Evolutionary conservation across 2,797 vertebrate genomes (phyloP).

Genomic region (Nasua narica): DNA sequence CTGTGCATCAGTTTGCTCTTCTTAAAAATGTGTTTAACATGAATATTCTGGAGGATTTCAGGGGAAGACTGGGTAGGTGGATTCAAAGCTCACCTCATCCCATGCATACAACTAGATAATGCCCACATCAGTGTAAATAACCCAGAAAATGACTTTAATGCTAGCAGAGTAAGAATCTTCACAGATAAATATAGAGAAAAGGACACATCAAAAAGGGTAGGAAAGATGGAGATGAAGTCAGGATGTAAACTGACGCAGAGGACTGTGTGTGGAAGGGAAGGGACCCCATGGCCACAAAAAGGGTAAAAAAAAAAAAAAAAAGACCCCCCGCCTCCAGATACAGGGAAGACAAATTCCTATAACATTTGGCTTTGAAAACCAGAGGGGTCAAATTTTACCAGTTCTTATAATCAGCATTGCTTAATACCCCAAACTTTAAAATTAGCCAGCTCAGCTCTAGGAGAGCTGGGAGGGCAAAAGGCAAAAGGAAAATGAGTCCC

Average conservation of each 20-base stretch:
- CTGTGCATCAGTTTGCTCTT: neutral
- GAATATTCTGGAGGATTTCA: neutral
- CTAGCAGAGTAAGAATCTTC: neutral
- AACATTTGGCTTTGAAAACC: neutral
- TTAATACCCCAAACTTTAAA: neutral
- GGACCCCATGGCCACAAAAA: neutral
- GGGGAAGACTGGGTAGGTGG: neutral
- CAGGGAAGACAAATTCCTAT: neutral
- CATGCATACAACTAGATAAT: neutral
- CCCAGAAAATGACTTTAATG: neutral
- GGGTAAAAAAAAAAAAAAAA: neutral
- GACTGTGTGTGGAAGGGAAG: neutral
- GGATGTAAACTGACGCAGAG: neutral
- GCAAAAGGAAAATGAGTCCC: neutral
- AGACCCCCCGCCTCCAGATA: neutral
- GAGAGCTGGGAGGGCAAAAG: neutral
- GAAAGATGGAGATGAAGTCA: neutral
- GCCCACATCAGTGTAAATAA: neutral
- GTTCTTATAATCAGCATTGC: neutral
- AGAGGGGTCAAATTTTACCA: neutral
- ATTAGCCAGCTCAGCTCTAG: neutral
- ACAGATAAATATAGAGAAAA: neutral
- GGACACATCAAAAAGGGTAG: neutral
- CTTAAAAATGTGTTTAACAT: neutral
- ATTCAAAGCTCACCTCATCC: neutral